Evolutionary conservation across 1,140 invertebrate species (phyloP), one percentile per base, ranked within the genome.

Genomic region (Belonocnema kinseyi): DNA sequence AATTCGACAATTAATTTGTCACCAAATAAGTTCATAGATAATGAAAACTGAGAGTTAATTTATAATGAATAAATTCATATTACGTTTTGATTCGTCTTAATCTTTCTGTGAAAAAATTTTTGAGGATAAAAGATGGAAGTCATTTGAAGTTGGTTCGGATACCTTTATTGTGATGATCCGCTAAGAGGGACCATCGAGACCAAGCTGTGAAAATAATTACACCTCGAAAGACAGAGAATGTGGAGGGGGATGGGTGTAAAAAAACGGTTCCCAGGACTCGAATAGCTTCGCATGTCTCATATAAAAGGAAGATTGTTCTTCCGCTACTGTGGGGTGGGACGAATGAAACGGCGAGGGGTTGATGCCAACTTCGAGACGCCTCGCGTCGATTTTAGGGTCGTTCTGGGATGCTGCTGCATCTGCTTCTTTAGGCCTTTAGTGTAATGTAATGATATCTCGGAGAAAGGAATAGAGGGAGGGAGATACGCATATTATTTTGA

Each of bases 151-250:
- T 61, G 26, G 26, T 10, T 61, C 14, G 26, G 14, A 66, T 16
- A n/a, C 26, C 40, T 26, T 66, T 14, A 66, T 66, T 66, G 61
- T 66, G 26, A 71, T 52, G 66, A 56, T 40, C 33, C 13, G 19
- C 52, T 26, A 53, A 73, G 66, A 21, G 56, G 77, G 21, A 52
- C 50, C 26, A 14, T 17, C 26, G 54, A 46, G 50, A 72, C 80
- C 84, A 88, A 87, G 87, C 88, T 89, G 87, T 88, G 84, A 89
- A 90, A 90, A 89, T 89, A 90, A 89, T 90, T 89, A 88, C 84
- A 82, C 74, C 77, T 66, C 82, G 82, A 85, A 88, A 89, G 84
- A 87, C 83, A 88, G 80, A 80, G 77, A 76, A 54, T 61, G 66
- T 77, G 77, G 80, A 75, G 40, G 74, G 79, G 72, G 70, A 76